Percentiles rank a stretch among this genome's conserved stretches.
Evolutionary conservation across 1,140 invertebrate genomes (phyloP).

Genomic region (Diachasma alloeum): DNA sequence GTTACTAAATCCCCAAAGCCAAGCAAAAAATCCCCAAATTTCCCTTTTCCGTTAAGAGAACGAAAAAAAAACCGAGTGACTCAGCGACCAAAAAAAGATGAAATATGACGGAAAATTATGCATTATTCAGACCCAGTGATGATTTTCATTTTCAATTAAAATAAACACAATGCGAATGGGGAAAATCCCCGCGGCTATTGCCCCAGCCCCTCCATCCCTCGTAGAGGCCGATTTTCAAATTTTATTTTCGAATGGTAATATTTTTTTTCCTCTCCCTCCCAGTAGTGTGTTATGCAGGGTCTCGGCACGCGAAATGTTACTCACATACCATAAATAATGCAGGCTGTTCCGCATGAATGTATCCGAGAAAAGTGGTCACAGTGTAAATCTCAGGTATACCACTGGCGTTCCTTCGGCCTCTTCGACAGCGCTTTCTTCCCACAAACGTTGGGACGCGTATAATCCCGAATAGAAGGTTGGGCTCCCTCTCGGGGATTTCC

Average conservation of each 20-base stretch:
- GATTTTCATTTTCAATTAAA: neutral
- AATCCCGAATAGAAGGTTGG: neutral
- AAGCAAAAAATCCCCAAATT: too few species aligned
- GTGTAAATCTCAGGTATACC: slow-evolving; percentile 5
- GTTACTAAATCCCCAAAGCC: neutral
- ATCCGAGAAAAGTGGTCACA: neutral
- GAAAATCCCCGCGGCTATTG: neutral
- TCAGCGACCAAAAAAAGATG: neutral
- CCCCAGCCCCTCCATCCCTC: neutral
- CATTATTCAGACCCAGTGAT: neutral
- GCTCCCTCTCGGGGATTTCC: slow-evolving; percentile 2
- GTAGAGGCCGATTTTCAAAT: neutral
- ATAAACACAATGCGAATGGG: neutral
- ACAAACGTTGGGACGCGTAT: neutral
- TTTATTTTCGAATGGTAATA: neutral
- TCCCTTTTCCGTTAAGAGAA: neutral
- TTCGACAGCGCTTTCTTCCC: neutral
- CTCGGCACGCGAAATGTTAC: neutral
- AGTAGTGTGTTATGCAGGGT: neutral
- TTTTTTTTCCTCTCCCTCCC: neutral
- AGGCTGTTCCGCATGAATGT: slow-evolving; percentile 5
- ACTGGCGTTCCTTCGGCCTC: neutral
- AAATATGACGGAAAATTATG: neutral
- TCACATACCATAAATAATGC: slow-evolving; percentile 4
- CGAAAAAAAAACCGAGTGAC: neutral